phyloP scores from a whole-genome alignment of 2,888 invertebrate genomes.

The Invenusta paracnida region DNA sequence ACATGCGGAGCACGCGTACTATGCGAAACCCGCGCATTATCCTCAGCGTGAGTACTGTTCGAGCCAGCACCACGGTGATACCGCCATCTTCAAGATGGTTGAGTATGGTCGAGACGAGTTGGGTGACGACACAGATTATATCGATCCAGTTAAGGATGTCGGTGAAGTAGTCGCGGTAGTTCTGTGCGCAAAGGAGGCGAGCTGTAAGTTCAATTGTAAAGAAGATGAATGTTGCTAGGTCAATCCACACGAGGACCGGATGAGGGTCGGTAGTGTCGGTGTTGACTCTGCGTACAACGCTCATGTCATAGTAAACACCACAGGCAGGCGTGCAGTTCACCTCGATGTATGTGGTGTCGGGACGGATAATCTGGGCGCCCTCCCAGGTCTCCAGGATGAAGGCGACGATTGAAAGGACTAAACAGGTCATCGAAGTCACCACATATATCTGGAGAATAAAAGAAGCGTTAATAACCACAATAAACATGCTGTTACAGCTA shows the following conservation, averaged over 20 bases:
- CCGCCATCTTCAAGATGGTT: neutral
- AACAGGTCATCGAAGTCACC: slow-evolving; percentile 56
- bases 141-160: slow-evolving; percentile 38
- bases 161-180: slow-evolving; percentile 21
- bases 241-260: slow-evolving; percentile 13
- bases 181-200: slow-evolving; percentile 19
- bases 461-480: too few relatives aligned
- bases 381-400: slow-evolving; percentile 57
- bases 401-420: slow-evolving; percentile 54
- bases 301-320: slow-evolving; percentile 30
- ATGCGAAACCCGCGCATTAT: slow-evolving; percentile 49
- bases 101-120: neutral
- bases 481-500: too few relatives aligned
- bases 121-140: slow-evolving; percentile 32
- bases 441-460: slow-evolving; percentile 52
- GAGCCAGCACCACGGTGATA: neutral
- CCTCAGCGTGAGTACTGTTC: slow-evolving; percentile 30
- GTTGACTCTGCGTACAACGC: neutral
- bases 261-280: slow-evolving; percentile 27
- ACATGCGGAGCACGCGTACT: slow-evolving; percentile 56
- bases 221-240: slow-evolving; percentile 24
- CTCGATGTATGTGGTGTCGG: neutral
- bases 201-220: neutral
- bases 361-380: slow-evolving; percentile 51
- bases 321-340: neutral